phyloP scores from a whole-genome alignment of 2,113 vertebrate species.

The Bos javanicus region DNA sequence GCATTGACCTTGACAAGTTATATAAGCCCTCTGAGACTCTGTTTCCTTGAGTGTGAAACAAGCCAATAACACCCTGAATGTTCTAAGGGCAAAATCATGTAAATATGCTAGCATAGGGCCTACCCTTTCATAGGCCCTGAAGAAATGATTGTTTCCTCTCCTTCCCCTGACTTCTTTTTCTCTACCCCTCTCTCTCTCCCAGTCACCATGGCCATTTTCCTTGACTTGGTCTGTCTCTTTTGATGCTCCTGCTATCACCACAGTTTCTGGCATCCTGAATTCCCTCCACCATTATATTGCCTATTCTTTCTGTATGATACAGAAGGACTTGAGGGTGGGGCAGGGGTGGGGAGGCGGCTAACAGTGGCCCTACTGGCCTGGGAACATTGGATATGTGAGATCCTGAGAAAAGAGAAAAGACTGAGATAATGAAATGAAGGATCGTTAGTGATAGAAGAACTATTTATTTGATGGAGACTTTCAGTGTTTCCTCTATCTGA shows the following conservation, averaged over 20 bases:
- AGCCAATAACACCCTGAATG: not conserved
- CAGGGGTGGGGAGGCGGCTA: fast-evolving
- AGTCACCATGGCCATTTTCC: not conserved
- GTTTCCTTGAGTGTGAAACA: not conserved
- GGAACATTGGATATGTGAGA: not conserved
- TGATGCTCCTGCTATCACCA: not conserved
- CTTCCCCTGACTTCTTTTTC: not conserved
- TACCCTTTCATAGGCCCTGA: not conserved
- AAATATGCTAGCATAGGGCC: not conserved
- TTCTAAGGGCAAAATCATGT: not conserved
- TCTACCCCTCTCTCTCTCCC: not conserved
- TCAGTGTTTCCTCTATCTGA: not conserved
- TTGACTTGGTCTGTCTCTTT: not conserved
- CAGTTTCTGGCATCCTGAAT: not conserved
- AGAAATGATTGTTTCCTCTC: not conserved
- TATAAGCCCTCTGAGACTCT: not conserved
- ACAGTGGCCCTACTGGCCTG: not conserved
- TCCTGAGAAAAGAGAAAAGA: not conserved
- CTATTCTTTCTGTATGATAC: not conserved
- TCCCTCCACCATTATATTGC: not conserved
- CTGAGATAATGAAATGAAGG: not conserved
- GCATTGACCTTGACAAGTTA: not conserved
- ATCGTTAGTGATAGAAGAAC: not conserved
- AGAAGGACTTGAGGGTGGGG: not conserved
- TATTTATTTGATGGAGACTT: not conserved